Evolutionary conservation across 2,888 invertebrate species (phyloP).

Genomic region (Spodoptera littoralis): DNA sequence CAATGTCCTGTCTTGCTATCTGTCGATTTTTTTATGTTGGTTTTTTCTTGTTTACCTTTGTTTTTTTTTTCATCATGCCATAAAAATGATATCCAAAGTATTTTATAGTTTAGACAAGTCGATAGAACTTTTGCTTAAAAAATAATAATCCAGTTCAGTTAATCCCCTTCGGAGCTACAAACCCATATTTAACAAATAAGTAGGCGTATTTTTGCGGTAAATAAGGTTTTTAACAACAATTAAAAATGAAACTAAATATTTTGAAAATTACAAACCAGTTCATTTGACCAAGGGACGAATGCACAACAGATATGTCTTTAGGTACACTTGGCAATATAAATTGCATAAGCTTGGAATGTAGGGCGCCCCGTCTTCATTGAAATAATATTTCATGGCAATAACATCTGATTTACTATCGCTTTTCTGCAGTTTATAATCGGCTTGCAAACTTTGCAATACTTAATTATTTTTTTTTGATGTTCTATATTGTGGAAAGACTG

Average conservation of each 20-base stretch:
- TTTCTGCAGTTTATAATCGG: constrained; percentile 30
- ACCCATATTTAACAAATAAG: too few relatives aligned
- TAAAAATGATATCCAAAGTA: neutral
- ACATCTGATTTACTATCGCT: constrained; percentile 33
- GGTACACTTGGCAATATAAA: constrained; percentile 5
- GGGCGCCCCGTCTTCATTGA: constrained; percentile 22
- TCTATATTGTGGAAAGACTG: too few relatives aligned
- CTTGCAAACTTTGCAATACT: constrained; percentile 21
- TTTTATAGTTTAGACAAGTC: too few relatives aligned
- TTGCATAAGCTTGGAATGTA: constrained; percentile 35
- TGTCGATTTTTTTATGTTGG: constrained; percentile 37
- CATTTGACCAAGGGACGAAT: neutral
- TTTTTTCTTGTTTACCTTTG: constrained; percentile 17
- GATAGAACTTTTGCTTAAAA: too few relatives aligned
- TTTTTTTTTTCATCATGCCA: constrained; percentile 5
- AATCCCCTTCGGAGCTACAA: too few relatives aligned
- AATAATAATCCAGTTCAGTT: too few relatives aligned
- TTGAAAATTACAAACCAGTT: constrained; percentile 9
- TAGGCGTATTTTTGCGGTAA: too few relatives aligned
- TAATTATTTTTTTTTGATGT: neutral
- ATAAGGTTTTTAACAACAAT: too few relatives aligned
- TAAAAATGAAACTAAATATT: too few relatives aligned
- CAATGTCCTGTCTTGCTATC: constrained; percentile 39
- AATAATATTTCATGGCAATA: constrained; percentile 38
- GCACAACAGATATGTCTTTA: constrained; percentile 4